phyloP scores from a whole-genome alignment of 1,140 invertebrate genomes.

The Metopolophium dirhodum region DNA sequence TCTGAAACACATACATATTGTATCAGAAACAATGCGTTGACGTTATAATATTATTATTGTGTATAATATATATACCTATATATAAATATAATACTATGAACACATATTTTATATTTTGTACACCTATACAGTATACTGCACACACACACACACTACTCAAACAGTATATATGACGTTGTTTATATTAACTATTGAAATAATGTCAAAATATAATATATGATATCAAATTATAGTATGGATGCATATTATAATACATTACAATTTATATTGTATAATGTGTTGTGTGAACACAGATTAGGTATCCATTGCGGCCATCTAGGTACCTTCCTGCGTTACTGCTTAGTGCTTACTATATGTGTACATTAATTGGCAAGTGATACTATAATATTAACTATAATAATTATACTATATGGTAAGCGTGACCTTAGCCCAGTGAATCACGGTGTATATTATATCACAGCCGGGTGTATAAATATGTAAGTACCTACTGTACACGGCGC shows the following conservation, averaged over 20 bases:
- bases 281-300: not conserved
- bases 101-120: not conserved
- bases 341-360: not conserved
- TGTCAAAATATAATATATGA: not conserved
- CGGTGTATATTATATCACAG: not conserved
- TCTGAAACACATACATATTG: not conserved
- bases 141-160: not conserved
- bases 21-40: not conserved
- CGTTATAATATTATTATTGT: not conserved
- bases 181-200: not conserved
- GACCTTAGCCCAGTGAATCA: constrained; percentile 34
- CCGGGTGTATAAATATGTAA: not conserved
- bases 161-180: not conserved
- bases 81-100: not conserved
- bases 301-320: not conserved
- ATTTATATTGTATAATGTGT: not conserved
- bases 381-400: not conserved
- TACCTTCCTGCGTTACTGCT: no score
- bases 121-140: no score
- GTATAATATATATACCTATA: not conserved
- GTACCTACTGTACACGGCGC: not conserved
- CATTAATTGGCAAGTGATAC: not conserved
- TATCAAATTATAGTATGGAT: not conserved
- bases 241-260: not conserved
- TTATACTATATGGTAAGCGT: not conserved